Evolutionary conservation across 2,797 vertebrate genomes (phyloP).

Genomic region (Adrianichthys oophorus): DNA sequence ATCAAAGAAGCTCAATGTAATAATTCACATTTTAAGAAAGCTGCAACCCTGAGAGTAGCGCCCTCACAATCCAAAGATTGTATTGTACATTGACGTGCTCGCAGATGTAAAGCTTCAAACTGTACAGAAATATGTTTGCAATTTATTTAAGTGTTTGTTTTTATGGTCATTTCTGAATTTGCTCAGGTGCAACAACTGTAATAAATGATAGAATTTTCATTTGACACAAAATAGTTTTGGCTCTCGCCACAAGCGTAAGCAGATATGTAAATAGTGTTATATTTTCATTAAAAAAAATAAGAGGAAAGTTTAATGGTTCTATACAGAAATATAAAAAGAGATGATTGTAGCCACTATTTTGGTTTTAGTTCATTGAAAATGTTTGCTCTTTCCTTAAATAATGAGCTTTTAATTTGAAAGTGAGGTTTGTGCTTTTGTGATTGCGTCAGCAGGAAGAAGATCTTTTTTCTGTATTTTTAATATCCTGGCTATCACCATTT

Average conservation of each 20-base stretch:
- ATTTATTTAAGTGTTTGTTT: slow-evolving; percentile 57
- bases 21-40: slow-evolving; percentile 9
- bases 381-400: neutral
- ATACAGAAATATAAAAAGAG: slow-evolving; percentile 32
- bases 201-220: slow-evolving; percentile 27
- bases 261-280: slow-evolving; percentile 72
- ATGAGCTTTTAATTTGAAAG: neutral
- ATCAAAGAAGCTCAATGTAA: slow-evolving; percentile 44
- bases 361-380: slow-evolving; percentile 21
- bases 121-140: slow-evolving; percentile 73
- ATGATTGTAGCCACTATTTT: slow-evolving; percentile 46
- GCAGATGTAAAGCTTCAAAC: slow-evolving; percentile 60
- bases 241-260: slow-evolving; percentile 32
- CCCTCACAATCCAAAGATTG: slow-evolving; percentile 51
- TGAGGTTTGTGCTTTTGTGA: too few species aligned
- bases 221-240: slow-evolving; percentile 17
- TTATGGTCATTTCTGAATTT: slow-evolving; percentile 32
- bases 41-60: neutral
- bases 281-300: slow-evolving; percentile 44
- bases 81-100: slow-evolving; percentile 74
- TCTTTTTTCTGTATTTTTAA: slow-evolving; percentile 16
- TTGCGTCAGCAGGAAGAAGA: slow-evolving; percentile 4
- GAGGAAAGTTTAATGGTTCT: slow-evolving; percentile 38
- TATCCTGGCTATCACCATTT: slow-evolving; percentile 37
- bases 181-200: slow-evolving; percentile 66